phyloP scores from a whole-genome alignment of 1,140 invertebrate genomes.

The Armadillidium nasatum region DNA sequence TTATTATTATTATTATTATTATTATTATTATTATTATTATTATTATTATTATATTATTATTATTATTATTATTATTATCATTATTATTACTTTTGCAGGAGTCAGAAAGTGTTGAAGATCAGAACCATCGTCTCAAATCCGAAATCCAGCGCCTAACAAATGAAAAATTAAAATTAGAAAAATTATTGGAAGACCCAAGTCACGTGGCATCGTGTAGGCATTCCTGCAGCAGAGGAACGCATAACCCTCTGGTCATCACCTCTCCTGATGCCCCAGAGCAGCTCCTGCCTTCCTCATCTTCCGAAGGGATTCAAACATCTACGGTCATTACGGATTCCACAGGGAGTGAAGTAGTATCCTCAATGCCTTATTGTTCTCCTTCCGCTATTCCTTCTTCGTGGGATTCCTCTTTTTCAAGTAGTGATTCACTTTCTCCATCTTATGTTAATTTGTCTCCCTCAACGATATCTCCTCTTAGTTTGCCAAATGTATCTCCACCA shows the following conservation, averaged over 20 bases:
- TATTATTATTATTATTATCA: not conserved
- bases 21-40: too few relatives aligned
- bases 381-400: not conserved
- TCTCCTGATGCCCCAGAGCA: conserved; percentile 33
- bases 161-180: conserved; percentile 39
- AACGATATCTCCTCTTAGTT: not conserved
- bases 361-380: not conserved
- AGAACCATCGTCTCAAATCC: conserved; percentile 76
- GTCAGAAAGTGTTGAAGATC: conserved; percentile 76
- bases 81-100: conserved; percentile 55
- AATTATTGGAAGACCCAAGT: conserved; percentile 33
- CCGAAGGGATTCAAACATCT: not conserved
- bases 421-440: not conserved
- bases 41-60: too few relatives aligned
- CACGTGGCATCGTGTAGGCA: conserved; percentile 37
- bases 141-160: conserved; percentile 65
- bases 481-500: not conserved
- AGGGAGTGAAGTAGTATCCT: not conserved
- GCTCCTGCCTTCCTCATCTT: conserved; percentile 20
- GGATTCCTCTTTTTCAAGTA: not conserved
- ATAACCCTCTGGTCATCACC: conserved; percentile 34
- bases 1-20: too few relatives aligned
- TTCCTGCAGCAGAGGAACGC: not conserved
- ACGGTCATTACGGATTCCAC: not conserved
- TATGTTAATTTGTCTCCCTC: not conserved